Base-by-base conservation (phyloP, 2,888 invertebrate genomes). In the Ectropis crepuscularia region DNA sequence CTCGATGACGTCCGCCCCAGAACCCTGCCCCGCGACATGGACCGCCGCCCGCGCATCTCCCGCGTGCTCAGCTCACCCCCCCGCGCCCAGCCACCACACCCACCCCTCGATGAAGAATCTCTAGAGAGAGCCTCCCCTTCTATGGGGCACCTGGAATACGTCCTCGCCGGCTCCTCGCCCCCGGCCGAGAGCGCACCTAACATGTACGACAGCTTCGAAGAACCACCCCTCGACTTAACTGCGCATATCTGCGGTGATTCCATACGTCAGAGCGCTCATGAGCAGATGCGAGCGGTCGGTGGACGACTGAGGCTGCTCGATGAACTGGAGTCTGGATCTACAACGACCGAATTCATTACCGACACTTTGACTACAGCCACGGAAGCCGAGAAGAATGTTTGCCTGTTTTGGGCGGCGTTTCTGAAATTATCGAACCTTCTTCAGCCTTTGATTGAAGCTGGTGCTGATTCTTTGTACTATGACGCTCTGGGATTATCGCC, bases 101-200 rank as follows among this genome's bases (percentile, higher is more conserved):
- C 79, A 48, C 79, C 87, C 65, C 77, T 81, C 65, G 90, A 90
- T 75, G 88, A 86, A 63, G 89, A 89, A 67, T 85, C 95, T 84
- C 93, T 95, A 74, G 95, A 95, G 80, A 94, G 95, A 69, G 95
- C 95, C 81, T 94, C 94, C 81, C 95, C 95, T 67, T 94, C 95
- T 75, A 89, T 86, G 86, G 94, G 94, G 50, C 95, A 95, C 86
- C 95, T 95, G 84, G 95, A 95, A 86, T 96, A 95, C 86, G 96
- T 96, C 93, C 96, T 96, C 83, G 96, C 95, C 76, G 96, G 96
- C 62, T 96, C 96, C 45, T 96, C 96, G 12, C 96, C 96, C 7
- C 96, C 96, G 39, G 95, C 96, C 63, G 96, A 97, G 86, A 96
- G 96, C 86, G 96, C 96, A 49, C 96, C 96, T 72, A 96, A 96